These are phyloP conservation scores for Heliconius hortense DNA, from an alignment of 2,888 invertebrate genomes.

Conservation along the genomic window DNA sequence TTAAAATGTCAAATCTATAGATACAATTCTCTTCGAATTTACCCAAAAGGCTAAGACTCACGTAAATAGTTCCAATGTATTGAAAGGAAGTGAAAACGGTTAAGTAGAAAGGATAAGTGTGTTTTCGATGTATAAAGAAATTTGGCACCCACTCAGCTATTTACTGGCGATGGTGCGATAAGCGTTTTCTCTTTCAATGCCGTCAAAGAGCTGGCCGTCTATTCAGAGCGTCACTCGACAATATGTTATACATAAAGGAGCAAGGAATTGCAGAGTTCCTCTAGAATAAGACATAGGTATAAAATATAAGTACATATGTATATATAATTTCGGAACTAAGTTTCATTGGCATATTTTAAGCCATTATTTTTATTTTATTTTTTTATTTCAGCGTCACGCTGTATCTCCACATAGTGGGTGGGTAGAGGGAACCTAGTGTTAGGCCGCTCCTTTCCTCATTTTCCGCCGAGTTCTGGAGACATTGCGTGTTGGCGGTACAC, in stretches of 20 bases:
- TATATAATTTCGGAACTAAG: background rate
- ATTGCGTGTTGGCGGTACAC: too few species aligned
- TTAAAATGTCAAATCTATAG: constrained; percentile 44
- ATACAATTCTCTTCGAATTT: constrained; percentile 20
- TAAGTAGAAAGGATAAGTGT: constrained; percentile 74
- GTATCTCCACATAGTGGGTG: too few species aligned
- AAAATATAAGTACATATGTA: background rate
- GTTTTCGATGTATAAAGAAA: constrained; percentile 75
- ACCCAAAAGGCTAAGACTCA: constrained; percentile 30
- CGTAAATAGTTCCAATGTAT: constrained; percentile 32
- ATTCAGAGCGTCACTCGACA: constrained; percentile 64
- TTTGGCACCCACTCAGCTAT: constrained; percentile 76
- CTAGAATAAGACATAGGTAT: constrained; percentile 2
- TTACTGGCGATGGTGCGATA: constrained; percentile 78
- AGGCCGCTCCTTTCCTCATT: too few species aligned
- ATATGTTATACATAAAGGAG: constrained; percentile 73
- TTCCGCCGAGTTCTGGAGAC: too few species aligned
- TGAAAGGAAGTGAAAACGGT: constrained; percentile 60
- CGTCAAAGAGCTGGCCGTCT: constrained; percentile 77
- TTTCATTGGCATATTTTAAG: background rate
- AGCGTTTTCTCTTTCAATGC: constrained; percentile 79
- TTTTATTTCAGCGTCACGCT: too few species aligned
- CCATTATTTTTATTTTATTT: background rate
- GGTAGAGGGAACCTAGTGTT: too few species aligned
- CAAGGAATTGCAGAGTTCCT: constrained; percentile 56